phyloP scores from a whole-genome alignment of 2,113 vertebrate genomes.

The Nibea albiflora region DNA sequence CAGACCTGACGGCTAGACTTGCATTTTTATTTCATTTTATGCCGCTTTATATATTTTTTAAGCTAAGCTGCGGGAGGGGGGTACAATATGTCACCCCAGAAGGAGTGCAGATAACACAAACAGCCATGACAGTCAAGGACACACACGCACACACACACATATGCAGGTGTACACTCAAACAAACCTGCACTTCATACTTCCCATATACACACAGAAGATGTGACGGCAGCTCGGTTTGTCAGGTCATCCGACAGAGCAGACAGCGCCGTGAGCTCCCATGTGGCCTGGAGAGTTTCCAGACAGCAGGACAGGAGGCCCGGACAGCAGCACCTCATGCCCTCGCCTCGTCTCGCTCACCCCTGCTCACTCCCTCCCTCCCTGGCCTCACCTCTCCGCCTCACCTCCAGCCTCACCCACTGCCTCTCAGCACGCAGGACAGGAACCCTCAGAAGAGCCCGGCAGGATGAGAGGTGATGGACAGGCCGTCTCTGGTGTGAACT shows the following conservation, averaged over 20 bases:
- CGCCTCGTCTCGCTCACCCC: conserved; percentile 21
- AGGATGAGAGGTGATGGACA: conserved; percentile 75
- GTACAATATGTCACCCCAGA: conserved; percentile 50
- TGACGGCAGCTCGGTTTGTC: conserved; percentile 73
- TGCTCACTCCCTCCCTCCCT: background rate
- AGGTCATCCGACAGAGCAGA: conserved; percentile 70
- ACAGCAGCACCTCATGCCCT: conserved; percentile 62
- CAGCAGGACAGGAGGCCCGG: conserved; percentile 74
- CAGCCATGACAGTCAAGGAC: conserved; percentile 62
- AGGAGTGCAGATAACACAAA: conserved; percentile 58
- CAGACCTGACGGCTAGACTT: conserved; percentile 56
- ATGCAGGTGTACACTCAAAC: conserved; percentile 52
- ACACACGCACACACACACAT: conserved; percentile 60
- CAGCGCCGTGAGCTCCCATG: conserved; percentile 71
- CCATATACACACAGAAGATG: conserved; percentile 49
- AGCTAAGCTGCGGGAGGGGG: conserved; percentile 38
- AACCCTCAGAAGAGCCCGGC: conserved; percentile 76
- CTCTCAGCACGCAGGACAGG: conserved; percentile 70
- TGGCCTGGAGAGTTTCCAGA: conserved; percentile 70
- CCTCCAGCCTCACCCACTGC: conserved; percentile 66
- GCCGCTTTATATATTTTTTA: conserved; percentile 50
- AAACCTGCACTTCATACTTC: conserved; percentile 46
- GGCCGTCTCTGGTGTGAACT: conserved; percentile 68
- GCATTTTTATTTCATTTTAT: conserved; percentile 65
- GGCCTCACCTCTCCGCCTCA: conserved; percentile 55